Percentiles rank a stretch among this genome's conserved stretches.
Conservation (phyloP, 2,113 vertebrate species). For the Anarhynchus alexandrinus region DNA sequence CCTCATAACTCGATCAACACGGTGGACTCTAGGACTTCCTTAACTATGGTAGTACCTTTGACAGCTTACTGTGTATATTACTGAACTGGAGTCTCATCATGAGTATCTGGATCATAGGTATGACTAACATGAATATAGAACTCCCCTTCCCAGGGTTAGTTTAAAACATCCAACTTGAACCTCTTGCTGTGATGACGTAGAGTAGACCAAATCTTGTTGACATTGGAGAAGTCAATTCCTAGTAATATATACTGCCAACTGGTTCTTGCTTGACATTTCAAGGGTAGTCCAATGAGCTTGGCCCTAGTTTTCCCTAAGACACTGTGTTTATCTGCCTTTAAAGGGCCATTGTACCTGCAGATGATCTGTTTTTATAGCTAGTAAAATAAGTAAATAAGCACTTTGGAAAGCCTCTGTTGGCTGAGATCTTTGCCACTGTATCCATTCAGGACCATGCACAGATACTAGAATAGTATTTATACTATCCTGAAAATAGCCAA, state of each 20-base stretch:
- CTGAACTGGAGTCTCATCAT: neutral
- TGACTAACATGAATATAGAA: neutral
- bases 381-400: neutral
- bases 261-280: neutral
- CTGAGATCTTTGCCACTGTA: neutral
- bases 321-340: neutral
- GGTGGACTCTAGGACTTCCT: neutral
- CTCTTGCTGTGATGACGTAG: neutral
- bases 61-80: neutral
- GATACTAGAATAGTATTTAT: neutral
- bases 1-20: neutral
- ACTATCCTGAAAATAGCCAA: neutral
- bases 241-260: neutral
- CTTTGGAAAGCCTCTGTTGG: neutral
- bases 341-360: neutral
- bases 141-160: neutral
- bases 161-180: neutral
- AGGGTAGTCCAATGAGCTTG: neutral
- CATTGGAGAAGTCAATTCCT: neutral
- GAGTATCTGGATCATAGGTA: neutral
- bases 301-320: neutral
- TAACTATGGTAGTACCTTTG: neutral
- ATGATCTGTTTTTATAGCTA: neutral
- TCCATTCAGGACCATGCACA: neutral
- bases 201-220: neutral